These are phyloP conservation scores for Conger conger DNA, from an alignment of 2,113 vertebrate species.

Conservation along the genomic window DNA sequence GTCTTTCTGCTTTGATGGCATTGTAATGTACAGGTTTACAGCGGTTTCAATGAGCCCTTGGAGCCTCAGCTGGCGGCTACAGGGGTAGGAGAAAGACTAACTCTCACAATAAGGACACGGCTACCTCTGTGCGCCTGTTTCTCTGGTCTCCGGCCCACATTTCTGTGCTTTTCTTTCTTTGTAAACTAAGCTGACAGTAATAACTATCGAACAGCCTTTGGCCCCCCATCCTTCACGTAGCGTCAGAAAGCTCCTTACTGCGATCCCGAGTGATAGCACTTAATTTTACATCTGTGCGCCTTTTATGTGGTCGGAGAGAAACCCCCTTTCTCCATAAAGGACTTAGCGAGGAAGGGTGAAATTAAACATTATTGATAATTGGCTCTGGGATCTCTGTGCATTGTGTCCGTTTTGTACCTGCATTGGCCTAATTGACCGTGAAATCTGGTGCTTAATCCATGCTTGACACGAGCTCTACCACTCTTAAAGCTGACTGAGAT, in stretches of 20 bases:
- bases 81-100: not conserved
- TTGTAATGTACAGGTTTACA: constrained; percentile 24
- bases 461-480: constrained; percentile 53
- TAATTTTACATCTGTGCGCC: constrained; percentile 47
- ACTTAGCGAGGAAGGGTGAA: constrained; percentile 60
- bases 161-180: not conserved
- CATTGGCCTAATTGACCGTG: constrained; percentile 76
- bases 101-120: not conserved
- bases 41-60: constrained; percentile 32
- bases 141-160: constrained; percentile 1
- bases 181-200: constrained; percentile 35
- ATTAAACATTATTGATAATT: constrained; percentile 76
- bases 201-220: constrained; percentile 40
- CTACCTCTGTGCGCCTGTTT: constrained; percentile 19
- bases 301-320: constrained; percentile 43
- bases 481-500: constrained; percentile 66
- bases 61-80: not conserved
- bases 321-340: constrained; percentile 51
- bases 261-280: constrained; percentile 38
- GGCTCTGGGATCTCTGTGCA: constrained; percentile 63
- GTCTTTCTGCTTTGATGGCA: constrained; percentile 13
- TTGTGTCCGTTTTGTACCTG: constrained; percentile 68
- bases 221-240: constrained; percentile 35
- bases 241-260: constrained; percentile 41
- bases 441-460: constrained; percentile 65